Conservation (phyloP, 2,797 vertebrate species). For the Myotis myotis region DNA sequence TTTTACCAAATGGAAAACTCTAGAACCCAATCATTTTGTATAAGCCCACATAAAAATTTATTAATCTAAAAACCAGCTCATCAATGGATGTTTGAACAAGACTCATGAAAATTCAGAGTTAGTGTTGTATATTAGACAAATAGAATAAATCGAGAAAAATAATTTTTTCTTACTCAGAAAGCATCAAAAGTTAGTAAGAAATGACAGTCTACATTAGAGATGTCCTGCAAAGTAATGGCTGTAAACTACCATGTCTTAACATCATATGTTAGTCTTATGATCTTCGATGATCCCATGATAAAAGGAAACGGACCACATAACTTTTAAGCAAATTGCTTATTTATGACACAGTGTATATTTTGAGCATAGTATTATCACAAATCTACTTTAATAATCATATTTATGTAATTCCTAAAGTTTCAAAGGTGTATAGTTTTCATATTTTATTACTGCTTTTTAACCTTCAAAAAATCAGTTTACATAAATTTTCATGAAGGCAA, state of each 20-base stretch:
- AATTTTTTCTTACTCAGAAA: background rate
- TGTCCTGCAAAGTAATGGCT: background rate
- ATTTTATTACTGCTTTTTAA: background rate
- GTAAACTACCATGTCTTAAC: background rate
- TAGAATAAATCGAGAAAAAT: slow-evolving; percentile 40
- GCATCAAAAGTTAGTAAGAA: slow-evolving; percentile 2
- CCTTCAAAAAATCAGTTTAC: background rate
- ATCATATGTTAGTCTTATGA: background rate
- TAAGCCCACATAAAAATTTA: background rate
- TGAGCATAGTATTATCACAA: background rate
- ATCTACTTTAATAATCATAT: slow-evolving; percentile 50
- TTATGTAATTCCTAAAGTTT: slow-evolving; percentile 1
- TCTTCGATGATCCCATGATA: slow-evolving; percentile 8
- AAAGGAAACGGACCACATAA: slow-evolving; percentile 34
- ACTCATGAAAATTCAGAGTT: slow-evolving; percentile 16
- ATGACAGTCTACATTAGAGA: background rate
- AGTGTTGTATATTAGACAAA: background rate
- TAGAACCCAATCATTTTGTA: background rate
- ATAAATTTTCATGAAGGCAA: background rate
- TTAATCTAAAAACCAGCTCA: background rate
- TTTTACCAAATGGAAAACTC: background rate
- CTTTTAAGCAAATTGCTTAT: background rate
- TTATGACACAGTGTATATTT: background rate
- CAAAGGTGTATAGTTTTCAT: background rate
- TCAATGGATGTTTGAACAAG: slow-evolving; percentile 24